Evolutionary conservation across 2,888 invertebrate genomes (phyloP), one percentile per base, ranked within the genome.

Genomic region (Gari tellinella): DNA sequence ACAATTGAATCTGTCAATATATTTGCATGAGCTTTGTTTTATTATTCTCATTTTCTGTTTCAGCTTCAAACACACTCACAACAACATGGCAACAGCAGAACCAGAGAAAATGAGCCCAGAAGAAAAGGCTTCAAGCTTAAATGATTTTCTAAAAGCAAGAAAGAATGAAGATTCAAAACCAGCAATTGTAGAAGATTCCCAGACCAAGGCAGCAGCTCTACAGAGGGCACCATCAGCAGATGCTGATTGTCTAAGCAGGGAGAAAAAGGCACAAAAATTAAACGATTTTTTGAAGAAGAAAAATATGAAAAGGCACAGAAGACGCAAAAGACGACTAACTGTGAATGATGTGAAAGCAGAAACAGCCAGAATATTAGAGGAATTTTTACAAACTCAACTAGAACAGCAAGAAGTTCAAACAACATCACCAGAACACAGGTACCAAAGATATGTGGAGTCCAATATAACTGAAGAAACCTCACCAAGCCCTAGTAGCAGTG

Each of bases 341-440:
- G 66, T 73, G 25, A 61, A 69, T 19, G 83, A 85, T 55, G 81
- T 88, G 0, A 78, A 81, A n/a, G 68, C 65, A 25, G 86, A 87
- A 52, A 81, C 86, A 25, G 81, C 79, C 14, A 79, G 72, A 51
- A 88, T 88, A 38, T 60, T 88, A 37, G 87, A 87, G 25, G 82
- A 87, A 61, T 83, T 87, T 69, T 65, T 88, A 14, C 76, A 82
- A 52, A 66, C 72, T 41, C 83, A 80, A 40, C 46, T 83, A 31
- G 66, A 75, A 1, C 49, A 60, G 31, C 66, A 66, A 15, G 58
- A 62, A 10, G 45, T 72, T 38, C 67, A 66, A 21, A 73, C 73
- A 14, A 62, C 52, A 14, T 61, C 74, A 23, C 66, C 68, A 26
- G 66, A 70, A 14, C 48, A 46, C 15, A 17, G n/a, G 31, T 79